Conservation (phyloP, 35 echinoderm and acorn worm genomes). For the Apostichopus californicus region DNA sequence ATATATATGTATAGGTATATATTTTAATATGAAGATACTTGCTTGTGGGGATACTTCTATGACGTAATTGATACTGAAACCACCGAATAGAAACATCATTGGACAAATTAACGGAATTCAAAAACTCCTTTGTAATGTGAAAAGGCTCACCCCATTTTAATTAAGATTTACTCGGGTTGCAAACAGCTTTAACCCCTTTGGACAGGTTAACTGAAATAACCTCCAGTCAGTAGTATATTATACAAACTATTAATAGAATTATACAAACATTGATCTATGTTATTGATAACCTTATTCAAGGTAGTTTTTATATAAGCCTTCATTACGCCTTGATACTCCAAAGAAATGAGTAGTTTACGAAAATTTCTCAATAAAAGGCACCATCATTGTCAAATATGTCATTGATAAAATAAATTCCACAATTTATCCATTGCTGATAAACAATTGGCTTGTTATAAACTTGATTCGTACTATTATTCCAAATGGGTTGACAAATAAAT, state of each 20-base stretch:
- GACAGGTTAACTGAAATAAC: background rate
- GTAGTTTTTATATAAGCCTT: background rate
- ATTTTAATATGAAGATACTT: background rate
- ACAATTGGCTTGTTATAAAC: background rate
- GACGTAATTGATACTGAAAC: background rate
- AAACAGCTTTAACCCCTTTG: background rate
- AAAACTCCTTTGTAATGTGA: background rate
- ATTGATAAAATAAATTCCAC: background rate
- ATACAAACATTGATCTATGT: background rate
- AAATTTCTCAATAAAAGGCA: background rate
- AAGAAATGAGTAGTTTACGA: background rate
- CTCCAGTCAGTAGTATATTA: background rate
- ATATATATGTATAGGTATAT: too few relatives aligned
- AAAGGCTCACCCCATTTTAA: background rate
- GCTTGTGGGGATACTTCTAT: background rate
- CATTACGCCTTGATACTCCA: background rate
- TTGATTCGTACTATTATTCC: background rate
- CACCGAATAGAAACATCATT: background rate
- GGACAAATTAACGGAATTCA: background rate
- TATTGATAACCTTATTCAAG: background rate
- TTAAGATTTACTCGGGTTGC: background rate
- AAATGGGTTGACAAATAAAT: background rate
- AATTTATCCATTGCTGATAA: background rate
- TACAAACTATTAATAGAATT: too few relatives aligned
- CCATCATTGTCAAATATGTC: background rate